phyloP scores from a whole-genome alignment of 2,113 vertebrate species.

The Anguilla japonica region DNA sequence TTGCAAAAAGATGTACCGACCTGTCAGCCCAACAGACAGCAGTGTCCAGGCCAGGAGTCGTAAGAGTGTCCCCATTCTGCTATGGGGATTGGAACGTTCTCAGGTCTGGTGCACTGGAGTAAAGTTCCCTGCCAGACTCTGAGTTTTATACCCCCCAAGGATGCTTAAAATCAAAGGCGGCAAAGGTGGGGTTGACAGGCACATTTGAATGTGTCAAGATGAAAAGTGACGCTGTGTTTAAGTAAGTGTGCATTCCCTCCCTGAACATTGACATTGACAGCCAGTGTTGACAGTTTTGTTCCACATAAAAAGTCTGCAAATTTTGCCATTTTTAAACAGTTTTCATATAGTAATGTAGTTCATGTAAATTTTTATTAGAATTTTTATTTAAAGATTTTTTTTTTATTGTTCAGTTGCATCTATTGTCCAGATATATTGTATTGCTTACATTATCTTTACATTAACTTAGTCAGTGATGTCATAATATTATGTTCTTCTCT shows the following conservation, averaged over 20 bases:
- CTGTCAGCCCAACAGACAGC: slow-evolving; percentile 33
- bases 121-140: neutral
- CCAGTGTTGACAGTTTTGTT: neutral
- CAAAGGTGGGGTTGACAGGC: slow-evolving; percentile 22
- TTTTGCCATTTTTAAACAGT: neutral
- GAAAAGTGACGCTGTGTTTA: neutral
- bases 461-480: neutral
- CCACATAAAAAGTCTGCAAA: neutral
- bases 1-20: slow-evolving; percentile 40
- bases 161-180: neutral
- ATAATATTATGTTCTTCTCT: neutral
- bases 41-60: slow-evolving; percentile 52
- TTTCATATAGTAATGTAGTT: too few relatives aligned
- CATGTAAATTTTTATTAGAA: too few relatives aligned
- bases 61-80: slow-evolving; percentile 32
- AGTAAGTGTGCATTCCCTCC: neutral
- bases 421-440: neutral
- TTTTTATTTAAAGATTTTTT: too few relatives aligned
- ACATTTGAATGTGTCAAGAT: slow-evolving; percentile 20
- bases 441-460: neutral
- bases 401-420: too few relatives aligned
- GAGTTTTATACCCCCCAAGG: slow-evolving; percentile 23
- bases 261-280: neutral
- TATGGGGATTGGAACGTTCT: neutral
- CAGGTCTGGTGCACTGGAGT: neutral